Conservation (phyloP, 2,888 invertebrate species). For the Athripsodes cinereus region DNA sequence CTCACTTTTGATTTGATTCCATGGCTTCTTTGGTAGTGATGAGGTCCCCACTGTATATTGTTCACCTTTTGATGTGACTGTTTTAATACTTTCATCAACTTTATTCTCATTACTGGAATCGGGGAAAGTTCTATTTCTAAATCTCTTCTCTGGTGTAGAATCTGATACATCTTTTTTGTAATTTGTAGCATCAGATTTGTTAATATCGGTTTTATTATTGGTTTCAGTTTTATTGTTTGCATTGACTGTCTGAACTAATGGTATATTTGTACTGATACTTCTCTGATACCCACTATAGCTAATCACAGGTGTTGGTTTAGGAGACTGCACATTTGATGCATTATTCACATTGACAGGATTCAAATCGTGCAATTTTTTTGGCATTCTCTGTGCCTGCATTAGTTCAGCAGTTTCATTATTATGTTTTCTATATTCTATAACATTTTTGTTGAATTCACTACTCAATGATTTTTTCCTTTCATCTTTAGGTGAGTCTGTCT, state of each 20-base stretch:
- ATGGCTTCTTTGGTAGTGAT: constrained; percentile 36
- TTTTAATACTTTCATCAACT: constrained; percentile 42
- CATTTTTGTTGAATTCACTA: constrained; percentile 17
- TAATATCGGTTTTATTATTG: constrained; percentile 4
- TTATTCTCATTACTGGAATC: constrained; percentile 42
- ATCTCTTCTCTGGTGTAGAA: constrained; percentile 46
- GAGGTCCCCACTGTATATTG: constrained; percentile 45
- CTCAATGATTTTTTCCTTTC: constrained; percentile 35
- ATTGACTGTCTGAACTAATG: constrained; percentile 11
- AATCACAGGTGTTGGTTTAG: constrained; percentile 41
- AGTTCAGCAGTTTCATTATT: constrained; percentile 31
- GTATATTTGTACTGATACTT: constrained; percentile 39
- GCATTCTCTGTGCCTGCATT: constrained; percentile 28
- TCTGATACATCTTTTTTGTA: constrained; percentile 50
- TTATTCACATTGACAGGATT: constrained; percentile 31
- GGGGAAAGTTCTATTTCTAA: constrained; percentile 47
- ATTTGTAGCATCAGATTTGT: constrained; percentile 38
- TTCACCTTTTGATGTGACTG: constrained; percentile 38
- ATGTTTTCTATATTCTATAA: constrained; percentile 25
- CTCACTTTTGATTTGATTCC: constrained; percentile 39
- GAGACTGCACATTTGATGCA: constrained; percentile 36
- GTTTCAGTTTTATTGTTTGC: constrained; percentile 15
- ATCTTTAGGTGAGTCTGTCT: constrained; percentile 44
- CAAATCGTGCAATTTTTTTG: constrained; percentile 21
- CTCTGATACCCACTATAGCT: constrained; percentile 44